Conservation (phyloP, 1,140 invertebrate genomes). For the Chymomyza costata region DNA sequence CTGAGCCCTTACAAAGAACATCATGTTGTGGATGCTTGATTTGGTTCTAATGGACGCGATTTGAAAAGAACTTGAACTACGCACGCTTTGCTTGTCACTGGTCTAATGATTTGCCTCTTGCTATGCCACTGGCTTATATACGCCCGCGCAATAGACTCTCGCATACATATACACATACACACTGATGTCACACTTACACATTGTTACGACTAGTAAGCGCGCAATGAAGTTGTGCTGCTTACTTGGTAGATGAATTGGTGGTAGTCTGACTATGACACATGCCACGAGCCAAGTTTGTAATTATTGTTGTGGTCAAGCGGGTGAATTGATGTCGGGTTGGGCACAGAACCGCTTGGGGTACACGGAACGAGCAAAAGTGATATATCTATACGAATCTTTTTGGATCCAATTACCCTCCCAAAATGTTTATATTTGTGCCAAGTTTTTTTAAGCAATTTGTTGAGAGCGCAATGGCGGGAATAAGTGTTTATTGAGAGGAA, state of each 20-base stretch:
- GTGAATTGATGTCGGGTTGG: conserved; percentile 31
- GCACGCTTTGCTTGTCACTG: conserved; percentile 52
- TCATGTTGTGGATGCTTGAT: conserved; percentile 59
- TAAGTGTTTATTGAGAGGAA: too few species aligned
- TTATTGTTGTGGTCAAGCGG: conserved; percentile 10
- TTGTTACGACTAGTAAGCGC: too few species aligned
- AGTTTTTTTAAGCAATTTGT: too few species aligned
- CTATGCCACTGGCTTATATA: conserved; percentile 42
- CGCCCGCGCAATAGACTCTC: too few species aligned
- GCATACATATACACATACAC: not conserved
- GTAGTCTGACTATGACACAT: conserved; percentile 33
- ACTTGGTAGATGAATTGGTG: not conserved
- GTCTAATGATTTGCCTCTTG: conserved; percentile 46
- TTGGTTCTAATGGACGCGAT: conserved; percentile 26
- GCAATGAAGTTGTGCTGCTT: too few species aligned
- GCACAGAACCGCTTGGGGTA: too few species aligned
- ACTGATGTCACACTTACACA: too few species aligned
- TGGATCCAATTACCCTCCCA: too few species aligned
- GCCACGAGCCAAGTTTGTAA: conserved; percentile 48
- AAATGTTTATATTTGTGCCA: too few species aligned
- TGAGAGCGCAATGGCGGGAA: too few species aligned
- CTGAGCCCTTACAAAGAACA: conserved; percentile 59
- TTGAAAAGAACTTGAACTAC: conserved; percentile 30
- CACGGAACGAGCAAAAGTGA: too few species aligned
- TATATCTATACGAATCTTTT: too few species aligned